phyloP scores from a whole-genome alignment of 2,888 invertebrate species.

The Didymodactylos carnosus region DNA sequence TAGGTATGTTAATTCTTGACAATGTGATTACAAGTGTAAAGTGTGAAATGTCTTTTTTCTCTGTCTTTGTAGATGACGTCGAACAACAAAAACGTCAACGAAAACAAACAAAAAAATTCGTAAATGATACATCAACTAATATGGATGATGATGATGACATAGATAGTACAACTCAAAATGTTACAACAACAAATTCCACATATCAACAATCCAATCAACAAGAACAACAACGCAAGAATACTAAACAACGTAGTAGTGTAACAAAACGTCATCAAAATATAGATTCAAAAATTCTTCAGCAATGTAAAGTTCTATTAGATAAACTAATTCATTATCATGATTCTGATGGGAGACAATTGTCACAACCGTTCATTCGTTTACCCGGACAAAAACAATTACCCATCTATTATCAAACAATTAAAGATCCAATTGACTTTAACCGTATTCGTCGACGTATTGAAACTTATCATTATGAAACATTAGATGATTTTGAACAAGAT shows the following conservation, averaged over 20 bases:
- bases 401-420: conserved; percentile 88
- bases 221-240: not conserved
- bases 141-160: not conserved
- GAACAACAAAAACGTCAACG: conserved; percentile 26
- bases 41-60: not conserved
- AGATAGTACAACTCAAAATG: conserved; percentile 11
- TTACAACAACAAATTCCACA: conserved; percentile 17
- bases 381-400: conserved; percentile 76
- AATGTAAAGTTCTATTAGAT: not conserved
- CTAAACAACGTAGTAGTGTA: not conserved
- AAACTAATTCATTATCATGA: conserved; percentile 1
- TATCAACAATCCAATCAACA: not conserved
- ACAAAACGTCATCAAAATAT: not conserved
- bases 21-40: not conserved
- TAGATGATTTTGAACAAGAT: conserved; percentile 47
- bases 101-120: conserved; percentile 12
- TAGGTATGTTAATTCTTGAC: conserved; percentile 16
- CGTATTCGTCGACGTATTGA: conserved; percentile 46
- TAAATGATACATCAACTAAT: not conserved
- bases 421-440: conserved; percentile 79
- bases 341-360: conserved; percentile 56
- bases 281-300: not conserved
- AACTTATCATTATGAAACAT: conserved; percentile 44
- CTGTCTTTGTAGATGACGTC: conserved; percentile 35
- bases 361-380: conserved; percentile 82